Evolutionary conservation across 1,140 invertebrate genomes (phyloP).

Genomic region (Limonius californicus): DNA sequence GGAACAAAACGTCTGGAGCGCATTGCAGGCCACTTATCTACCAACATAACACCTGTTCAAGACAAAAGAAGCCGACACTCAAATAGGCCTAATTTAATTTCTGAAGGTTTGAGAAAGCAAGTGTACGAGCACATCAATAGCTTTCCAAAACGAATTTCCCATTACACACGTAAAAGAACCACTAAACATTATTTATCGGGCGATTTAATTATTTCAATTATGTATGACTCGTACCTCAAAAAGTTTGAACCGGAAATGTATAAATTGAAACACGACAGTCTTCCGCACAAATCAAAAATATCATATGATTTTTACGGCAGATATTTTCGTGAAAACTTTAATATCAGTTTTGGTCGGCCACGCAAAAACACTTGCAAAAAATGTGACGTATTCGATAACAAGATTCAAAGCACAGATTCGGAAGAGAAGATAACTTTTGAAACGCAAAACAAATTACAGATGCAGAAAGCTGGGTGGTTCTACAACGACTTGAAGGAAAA

Average conservation of each 20-base stretch:
- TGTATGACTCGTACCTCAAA: slow-evolving; percentile 22
- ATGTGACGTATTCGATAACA: slow-evolving; percentile 8
- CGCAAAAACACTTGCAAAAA: background rate
- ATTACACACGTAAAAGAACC: slow-evolving; percentile 21
- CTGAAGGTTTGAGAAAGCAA: slow-evolving; percentile 16
- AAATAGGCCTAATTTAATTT: slow-evolving; percentile 15
- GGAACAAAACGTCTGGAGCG: slow-evolving; percentile 18
- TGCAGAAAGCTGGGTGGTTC: background rate
- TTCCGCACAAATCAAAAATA: slow-evolving; percentile 23
- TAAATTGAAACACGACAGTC: slow-evolving; percentile 15
- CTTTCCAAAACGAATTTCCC: slow-evolving; percentile 23
- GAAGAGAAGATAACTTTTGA: slow-evolving; percentile 11
- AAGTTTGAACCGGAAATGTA: slow-evolving; percentile 12
- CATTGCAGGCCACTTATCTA: slow-evolving; percentile 9
- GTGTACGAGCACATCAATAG: slow-evolving; percentile 18
- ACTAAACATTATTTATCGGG: slow-evolving; percentile 17
- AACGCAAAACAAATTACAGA: background rate
- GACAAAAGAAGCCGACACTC: slow-evolving; percentile 18
- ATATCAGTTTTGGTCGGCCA: slow-evolving; percentile 17
- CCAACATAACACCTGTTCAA: slow-evolving; percentile 6
- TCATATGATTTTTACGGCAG: slow-evolving; percentile 25
- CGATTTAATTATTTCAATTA: slow-evolving; percentile 26
- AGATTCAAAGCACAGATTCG: background rate
- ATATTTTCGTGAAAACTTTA: slow-evolving; percentile 25
- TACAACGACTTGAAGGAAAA: slow-evolving; percentile 17